Base-by-base conservation (phyloP, 2,113 vertebrate genomes). In the Notothenia rossii region DNA sequence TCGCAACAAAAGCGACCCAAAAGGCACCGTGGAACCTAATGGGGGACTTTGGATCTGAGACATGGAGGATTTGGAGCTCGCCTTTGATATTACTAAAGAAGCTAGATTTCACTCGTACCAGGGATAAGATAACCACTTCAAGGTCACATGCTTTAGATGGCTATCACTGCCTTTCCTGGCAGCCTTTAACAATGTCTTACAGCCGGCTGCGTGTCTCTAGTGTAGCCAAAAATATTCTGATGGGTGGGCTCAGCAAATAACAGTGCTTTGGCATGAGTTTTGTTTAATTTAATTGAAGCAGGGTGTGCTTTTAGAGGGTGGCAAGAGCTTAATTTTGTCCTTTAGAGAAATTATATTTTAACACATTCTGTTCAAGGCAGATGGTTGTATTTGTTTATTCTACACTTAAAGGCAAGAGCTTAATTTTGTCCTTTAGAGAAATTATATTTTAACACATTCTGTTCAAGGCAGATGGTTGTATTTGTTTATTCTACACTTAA, bases 61-160 rank as follows among this genome's bases (percentile, higher is more conserved):
- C 85, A 79, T 81, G 81, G 71, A 84, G 86, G 83, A 86, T 89
- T 88, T 92, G 65, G 72, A 84, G 77, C 71, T 73, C 69, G 79
- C 48, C 83, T 90, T 92, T 89, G 86, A 87, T 88, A 89, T 85
- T 74, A 78, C 77, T 88, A 85, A 84, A 91, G 72, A 81, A 89
- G 80, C 50, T 73, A 75, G 75, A 84, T 73, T 78, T 71, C 71
- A 56, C 83, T 86, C 75, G 83, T 81, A 81, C 82, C 78, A 69
- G 79, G 66, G 75, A 90, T 81, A 76, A 88, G 90, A 89, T 92
- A 93, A 93, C 86, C 87, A 88, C 86, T 92, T 88, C 91, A 90
- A 91, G 91, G 87, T 90, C 90, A 92, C 79, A 77, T 72, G 86
- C 84, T 92, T 90, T 79, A 91, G 92, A 93, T 93, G 86, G 82